Conservation (phyloP, 2,888 invertebrate species). For the Amiota communis region DNA sequence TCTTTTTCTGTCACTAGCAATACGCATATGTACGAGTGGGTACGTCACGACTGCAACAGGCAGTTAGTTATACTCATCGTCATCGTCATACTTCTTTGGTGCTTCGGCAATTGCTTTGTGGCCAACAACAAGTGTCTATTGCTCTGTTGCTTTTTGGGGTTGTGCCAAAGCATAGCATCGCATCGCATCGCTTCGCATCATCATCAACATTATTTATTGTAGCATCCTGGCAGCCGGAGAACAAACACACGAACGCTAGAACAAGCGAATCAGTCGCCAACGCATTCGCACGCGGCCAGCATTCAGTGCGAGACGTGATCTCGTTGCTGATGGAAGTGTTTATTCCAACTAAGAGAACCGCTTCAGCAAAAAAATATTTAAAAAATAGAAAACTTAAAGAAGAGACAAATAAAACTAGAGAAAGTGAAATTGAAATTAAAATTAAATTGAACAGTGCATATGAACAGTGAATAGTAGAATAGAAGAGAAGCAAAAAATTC, state of each 20-base stretch:
- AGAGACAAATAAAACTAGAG: slow-evolving; percentile 21
- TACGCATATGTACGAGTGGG: no score
- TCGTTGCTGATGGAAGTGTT: slow-evolving; percentile 74
- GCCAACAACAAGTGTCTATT: slow-evolving; percentile 28
- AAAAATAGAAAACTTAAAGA: slow-evolving; percentile 4
- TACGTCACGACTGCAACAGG: slow-evolving; percentile 20
- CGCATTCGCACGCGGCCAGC: slow-evolving; percentile 49
- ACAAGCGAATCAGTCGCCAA: no score
- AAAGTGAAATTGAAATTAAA: no score
- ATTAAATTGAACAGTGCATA: neutral
- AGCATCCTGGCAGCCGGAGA: slow-evolving; percentile 51
- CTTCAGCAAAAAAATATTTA: slow-evolving; percentile 36
- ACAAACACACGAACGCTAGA: slow-evolving; percentile 37
- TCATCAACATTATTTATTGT: slow-evolving; percentile 32
- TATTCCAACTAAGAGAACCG: slow-evolving; percentile 49
- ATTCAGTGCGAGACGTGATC: slow-evolving; percentile 74
- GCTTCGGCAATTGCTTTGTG: neutral
- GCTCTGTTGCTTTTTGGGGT: slow-evolving; percentile 11
- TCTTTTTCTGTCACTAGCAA: no score
- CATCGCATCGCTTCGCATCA: neutral
- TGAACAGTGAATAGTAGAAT: neutral
- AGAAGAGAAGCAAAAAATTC: neutral
- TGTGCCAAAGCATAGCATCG: slow-evolving; percentile 42
- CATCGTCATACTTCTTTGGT: neutral
- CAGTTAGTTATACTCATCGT: slow-evolving; percentile 11